phyloP scores from a whole-genome alignment of 2,113 vertebrate genomes.

The Gnathonemus echidnorhynchus region DNA sequence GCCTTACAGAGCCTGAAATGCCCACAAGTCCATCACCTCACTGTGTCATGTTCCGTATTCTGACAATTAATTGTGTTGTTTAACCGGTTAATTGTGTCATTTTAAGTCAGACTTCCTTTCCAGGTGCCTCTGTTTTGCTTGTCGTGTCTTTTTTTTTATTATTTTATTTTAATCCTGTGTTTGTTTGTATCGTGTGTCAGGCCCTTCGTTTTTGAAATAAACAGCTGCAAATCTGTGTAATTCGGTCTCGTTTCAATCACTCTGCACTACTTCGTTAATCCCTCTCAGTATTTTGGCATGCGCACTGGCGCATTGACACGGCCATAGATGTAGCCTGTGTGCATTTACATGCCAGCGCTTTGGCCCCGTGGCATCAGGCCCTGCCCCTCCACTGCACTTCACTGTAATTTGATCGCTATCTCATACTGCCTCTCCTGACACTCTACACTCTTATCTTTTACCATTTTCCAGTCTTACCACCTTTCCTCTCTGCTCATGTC shows the following conservation, averaged over 20 bases:
- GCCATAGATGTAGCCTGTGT: neutral
- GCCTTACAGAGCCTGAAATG: neutral
- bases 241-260: neutral
- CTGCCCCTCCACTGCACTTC: neutral
- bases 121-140: neutral
- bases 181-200: neutral
- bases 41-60: neutral
- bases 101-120: neutral
- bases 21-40: neutral
- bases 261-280: neutral
- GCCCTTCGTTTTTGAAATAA: slow-evolving; percentile 7
- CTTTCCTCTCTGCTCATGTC: slow-evolving; percentile 28
- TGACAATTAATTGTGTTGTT: neutral
- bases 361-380: neutral
- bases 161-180: neutral
- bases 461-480: slow-evolving; percentile 44
- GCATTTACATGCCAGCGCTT: neutral
- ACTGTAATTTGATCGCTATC: slow-evolving; percentile 50
- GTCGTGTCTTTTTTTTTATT: neutral
- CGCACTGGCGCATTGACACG: neutral
- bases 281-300: neutral
- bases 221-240: neutral
- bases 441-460: slow-evolving; percentile 65
- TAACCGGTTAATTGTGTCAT: neutral
- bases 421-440: slow-evolving; percentile 33